Percentiles rank a stretch among this genome's conserved stretches.
Conservation (phyloP, 37 sponge, comb jelly and placozoan genomes). For the Cladorhizidae sp. region DNA sequence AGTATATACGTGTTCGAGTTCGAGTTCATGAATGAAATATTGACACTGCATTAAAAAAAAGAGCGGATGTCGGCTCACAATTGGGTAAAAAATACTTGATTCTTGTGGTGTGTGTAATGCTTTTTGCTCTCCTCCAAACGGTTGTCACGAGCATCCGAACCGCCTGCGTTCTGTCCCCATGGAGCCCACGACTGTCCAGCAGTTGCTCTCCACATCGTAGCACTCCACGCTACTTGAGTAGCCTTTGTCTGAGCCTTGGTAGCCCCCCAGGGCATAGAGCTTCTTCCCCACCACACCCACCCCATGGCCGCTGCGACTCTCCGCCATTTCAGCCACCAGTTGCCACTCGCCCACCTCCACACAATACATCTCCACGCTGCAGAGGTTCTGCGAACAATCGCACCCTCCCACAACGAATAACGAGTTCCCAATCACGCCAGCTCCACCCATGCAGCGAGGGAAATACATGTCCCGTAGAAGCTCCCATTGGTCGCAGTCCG, state of each 20-base stretch:
- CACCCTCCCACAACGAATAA: constrained; percentile 84
- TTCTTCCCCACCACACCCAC: constrained; percentile 66
- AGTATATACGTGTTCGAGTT: no score
- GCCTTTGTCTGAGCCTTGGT: constrained; percentile 45
- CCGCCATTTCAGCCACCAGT: constrained; percentile 41
- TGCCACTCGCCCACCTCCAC: constrained; percentile 73
- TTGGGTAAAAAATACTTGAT: no score
- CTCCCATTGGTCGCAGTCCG: constrained; percentile 59
- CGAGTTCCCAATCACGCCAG: constrained; percentile 32
- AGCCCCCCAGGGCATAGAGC: constrained; percentile 84
- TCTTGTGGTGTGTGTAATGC: no score
- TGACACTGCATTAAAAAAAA: no score
- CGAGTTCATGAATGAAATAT: no score
- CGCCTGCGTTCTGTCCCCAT: constrained; percentile 62
- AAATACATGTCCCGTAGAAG: constrained; percentile 47
- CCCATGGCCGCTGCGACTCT: constrained; percentile 74
- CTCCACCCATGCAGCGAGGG: constrained; percentile 68
- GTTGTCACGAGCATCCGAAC: constrained; percentile 79
- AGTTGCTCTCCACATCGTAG: constrained; percentile 46
- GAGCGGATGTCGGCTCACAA: no score
- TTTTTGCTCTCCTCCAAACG: no score
- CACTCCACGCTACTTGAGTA: constrained; percentile 73
- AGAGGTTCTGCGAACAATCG: constrained; percentile 61
- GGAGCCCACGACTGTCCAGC: constrained; percentile 58
- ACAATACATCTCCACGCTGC: constrained; percentile 71